These are phyloP conservation scores for Hemitrygon akajei DNA, from an alignment of 2,797 vertebrate species.

Conservation along the genomic window DNA sequence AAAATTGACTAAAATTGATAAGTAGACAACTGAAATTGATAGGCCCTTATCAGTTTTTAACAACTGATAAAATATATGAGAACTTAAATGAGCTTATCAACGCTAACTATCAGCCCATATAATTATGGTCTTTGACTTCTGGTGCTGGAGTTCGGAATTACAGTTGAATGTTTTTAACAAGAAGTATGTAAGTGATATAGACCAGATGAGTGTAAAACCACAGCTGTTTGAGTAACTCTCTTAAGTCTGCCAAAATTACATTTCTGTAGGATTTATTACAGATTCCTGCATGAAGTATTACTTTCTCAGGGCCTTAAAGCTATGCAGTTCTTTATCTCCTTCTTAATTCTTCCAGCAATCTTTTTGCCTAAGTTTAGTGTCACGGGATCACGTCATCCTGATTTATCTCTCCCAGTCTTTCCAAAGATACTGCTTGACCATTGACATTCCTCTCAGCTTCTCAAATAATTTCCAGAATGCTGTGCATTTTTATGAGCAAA, in stretches of 20 bases:
- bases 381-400: neutral
- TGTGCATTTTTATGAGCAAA: neutral
- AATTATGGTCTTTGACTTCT: neutral
- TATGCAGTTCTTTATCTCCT: neutral
- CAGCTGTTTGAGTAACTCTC: neutral
- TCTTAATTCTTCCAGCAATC: neutral
- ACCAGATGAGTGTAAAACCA: neutral
- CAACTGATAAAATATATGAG: neutral
- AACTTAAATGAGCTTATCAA: neutral
- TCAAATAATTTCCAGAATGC: neutral
- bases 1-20: neutral
- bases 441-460: neutral
- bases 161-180: neutral
- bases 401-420: neutral
- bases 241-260: neutral
- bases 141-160: neutral
- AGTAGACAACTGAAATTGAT: neutral
- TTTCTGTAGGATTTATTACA: neutral
- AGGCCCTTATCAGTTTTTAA: neutral
- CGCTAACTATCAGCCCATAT: neutral
- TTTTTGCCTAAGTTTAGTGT: neutral
- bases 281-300: neutral
- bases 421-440: neutral
- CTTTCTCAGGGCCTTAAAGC: neutral
- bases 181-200: neutral